These are phyloP conservation scores for Epinotia nisella DNA, from an alignment of 2,888 invertebrate genomes.

Conservation along the genomic window DNA sequence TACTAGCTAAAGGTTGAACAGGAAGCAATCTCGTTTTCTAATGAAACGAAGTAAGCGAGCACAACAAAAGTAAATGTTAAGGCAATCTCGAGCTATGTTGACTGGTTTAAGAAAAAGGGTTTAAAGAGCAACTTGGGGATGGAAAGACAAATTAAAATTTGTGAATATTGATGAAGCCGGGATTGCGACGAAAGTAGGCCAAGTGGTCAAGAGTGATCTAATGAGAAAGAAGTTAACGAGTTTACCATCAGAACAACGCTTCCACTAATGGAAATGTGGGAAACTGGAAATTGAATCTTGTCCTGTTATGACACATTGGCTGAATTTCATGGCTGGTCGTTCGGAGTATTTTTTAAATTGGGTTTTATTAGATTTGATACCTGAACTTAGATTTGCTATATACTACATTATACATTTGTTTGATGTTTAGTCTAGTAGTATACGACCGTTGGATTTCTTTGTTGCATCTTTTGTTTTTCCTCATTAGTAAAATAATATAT, in stretches of 20 bases:
- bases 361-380: conserved; percentile 25
- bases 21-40: conserved; percentile 9
- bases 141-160: neutral
- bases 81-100: conserved; percentile 14
- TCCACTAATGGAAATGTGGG: neutral
- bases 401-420: neutral
- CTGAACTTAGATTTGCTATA: neutral
- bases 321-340: neutral
- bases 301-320: neutral
- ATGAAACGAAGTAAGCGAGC: neutral
- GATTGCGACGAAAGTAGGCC: conserved; percentile 21
- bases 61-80: neutral
- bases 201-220: neutral
- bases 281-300: neutral
- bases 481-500: neutral
- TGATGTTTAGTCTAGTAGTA: neutral
- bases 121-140: neutral
- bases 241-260: neutral
- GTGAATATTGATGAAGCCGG: neutral
- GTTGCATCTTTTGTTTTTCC: conserved; percentile 25
- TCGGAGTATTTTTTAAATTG: neutral
- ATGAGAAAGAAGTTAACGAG: neutral
- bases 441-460: conserved; percentile 1
- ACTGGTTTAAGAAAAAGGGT: conserved; percentile 2
- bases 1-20: conserved; percentile 10